Percentiles rank a stretch among this genome's conserved stretches.
These are phyloP conservation scores for Entomobrya proxima DNA, from an alignment of 2,888 invertebrate species.

Conservation along the genomic window DNA sequence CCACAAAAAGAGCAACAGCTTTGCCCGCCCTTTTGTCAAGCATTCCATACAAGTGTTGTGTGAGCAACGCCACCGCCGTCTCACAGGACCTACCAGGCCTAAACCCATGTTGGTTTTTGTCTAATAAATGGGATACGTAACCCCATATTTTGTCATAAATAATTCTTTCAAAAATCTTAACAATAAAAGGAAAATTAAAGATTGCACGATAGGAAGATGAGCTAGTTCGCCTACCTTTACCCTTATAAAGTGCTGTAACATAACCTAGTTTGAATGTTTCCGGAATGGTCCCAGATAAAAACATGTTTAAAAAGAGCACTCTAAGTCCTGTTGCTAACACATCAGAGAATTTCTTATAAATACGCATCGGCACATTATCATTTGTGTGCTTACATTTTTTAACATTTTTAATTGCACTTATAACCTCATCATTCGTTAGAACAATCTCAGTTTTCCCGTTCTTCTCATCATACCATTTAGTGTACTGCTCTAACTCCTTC, in stretches of 20 bases:
- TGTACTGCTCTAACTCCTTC: neutral
- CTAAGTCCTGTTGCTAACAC: neutral
- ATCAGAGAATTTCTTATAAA: conserved; percentile 33
- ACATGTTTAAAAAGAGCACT: conserved; percentile 26
- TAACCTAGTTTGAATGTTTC: conserved; percentile 1
- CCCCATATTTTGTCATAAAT: conserved; percentile 6
- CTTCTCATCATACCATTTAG: neutral
- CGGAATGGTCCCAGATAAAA: neutral
- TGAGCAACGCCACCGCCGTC: conserved; percentile 40
- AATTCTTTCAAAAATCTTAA: conserved; percentile 54
- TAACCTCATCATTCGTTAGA: neutral
- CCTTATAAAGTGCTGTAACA: conserved; percentile 47
- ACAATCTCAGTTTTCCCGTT: neutral
- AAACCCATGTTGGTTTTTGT: conserved; percentile 57
- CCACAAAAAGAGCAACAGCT: conserved; percentile 43
- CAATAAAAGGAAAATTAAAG: conserved; percentile 37
- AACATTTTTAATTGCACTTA: conserved; percentile 12
- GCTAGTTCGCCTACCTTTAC: conserved; percentile 19
- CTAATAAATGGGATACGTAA: neutral
- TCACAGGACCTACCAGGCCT: conserved; percentile 38
- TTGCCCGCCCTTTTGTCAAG: conserved; percentile 30
- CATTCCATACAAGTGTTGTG: conserved; percentile 37
- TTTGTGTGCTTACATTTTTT: neutral
- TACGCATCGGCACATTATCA: neutral
- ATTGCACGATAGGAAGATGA: conserved; percentile 45